A percentile compares a stretch with the other conserved stretches of the same genome.
These are phyloP conservation scores for Halictus quadricinctus DNA, from an alignment of 2,888 invertebrate genomes.

Conservation along the genomic window DNA sequence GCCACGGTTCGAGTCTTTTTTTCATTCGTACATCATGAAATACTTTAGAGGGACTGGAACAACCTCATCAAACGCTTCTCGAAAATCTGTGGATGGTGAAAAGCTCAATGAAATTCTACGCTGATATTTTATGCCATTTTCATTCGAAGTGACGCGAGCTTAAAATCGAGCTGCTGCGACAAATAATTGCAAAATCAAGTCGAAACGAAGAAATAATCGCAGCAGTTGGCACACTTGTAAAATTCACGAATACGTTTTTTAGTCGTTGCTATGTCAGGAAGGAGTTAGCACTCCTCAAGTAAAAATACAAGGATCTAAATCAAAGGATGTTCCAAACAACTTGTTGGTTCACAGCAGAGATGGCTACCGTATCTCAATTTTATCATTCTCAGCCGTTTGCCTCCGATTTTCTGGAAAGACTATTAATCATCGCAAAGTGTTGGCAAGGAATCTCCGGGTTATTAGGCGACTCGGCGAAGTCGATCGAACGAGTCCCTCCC, in stretches of 20 bases:
- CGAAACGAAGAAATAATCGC: no score
- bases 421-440: neutral
- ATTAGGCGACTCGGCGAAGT: neutral
- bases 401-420: neutral
- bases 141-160: no score
- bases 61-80: no score
- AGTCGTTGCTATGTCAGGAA: no score
- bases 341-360: neutral
- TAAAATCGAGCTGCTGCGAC: no score
- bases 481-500: neutral
- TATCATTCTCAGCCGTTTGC: neutral
- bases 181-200: no score
- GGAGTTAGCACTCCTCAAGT: no score
- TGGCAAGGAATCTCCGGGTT: neutral
- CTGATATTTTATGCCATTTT: no score
- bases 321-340: neutral
- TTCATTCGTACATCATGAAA: neutral
- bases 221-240: no score
- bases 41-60: neutral
- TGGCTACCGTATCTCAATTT: neutral
- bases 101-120: no score
- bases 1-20: neutral
- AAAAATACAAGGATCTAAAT: neutral
- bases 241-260: no score
- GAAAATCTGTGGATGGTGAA: no score